phyloP scores from a whole-genome alignment of 1,140 invertebrate genomes.

The Helicoverpa armigera region DNA sequence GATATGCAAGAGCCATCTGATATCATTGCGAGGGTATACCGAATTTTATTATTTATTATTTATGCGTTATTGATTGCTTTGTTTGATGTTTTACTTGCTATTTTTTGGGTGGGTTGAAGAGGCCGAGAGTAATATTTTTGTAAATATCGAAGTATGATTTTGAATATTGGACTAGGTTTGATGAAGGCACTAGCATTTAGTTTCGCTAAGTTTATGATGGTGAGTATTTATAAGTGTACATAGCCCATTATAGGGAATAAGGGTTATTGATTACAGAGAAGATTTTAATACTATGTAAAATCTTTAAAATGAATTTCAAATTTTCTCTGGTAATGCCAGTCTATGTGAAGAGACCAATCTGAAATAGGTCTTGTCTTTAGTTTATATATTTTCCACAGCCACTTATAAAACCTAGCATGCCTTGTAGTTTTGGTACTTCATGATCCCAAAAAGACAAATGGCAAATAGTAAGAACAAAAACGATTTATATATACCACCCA shows the following conservation, averaged over 20 bases:
- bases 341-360: no score
- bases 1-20: constrained; percentile 69
- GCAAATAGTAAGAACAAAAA: not conserved
- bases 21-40: constrained; percentile 62
- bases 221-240: no score
- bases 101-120: not conserved
- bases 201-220: no score
- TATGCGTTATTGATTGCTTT: constrained; percentile 57
- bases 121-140: not conserved
- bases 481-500: not conserved
- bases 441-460: not conserved
- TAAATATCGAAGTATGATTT: not conserved
- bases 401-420: not conserved
- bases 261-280: no score
- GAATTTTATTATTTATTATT: constrained; percentile 74
- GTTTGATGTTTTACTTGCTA: not conserved
- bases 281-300: no score
- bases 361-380: no score
- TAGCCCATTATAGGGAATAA: no score
- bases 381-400: not conserved
- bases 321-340: no score
- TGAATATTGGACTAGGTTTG: no score
- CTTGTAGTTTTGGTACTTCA: no score
- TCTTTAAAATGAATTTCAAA: no score
- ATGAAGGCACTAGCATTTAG: no score